Evolutionary conservation across 2,888 invertebrate species (phyloP).

Genomic region (Cerastoderma edule): DNA sequence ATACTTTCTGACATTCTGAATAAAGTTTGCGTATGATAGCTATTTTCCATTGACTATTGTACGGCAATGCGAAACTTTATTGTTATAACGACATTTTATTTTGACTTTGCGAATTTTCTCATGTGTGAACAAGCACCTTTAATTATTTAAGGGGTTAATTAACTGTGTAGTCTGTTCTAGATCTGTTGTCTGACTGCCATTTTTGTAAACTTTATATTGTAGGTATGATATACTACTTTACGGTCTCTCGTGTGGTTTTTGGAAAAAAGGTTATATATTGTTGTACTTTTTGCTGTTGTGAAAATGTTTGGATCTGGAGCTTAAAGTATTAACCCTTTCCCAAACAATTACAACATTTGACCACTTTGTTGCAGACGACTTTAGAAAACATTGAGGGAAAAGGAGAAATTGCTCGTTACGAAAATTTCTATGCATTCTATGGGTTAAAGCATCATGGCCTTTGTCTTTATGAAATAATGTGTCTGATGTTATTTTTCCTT

Average conservation of each 20-base stretch:
- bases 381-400: background rate
- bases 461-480: no score
- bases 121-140: no score
- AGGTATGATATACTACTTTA: constrained; percentile 44
- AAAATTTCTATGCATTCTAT: no score
- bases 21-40: no score
- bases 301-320: background rate
- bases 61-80: no score
- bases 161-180: no score
- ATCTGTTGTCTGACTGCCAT: no score
- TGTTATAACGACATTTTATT: no score
- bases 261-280: constrained; percentile 40
- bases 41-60: no score
- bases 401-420: background rate
- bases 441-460: constrained; percentile 2
- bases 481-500: no score
- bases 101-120: background rate
- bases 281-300: constrained; percentile 17
- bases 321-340: background rate
- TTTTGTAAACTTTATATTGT: constrained; percentile 34
- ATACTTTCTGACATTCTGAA: no score
- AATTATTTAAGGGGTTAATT: no score
- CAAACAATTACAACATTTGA: background rate
- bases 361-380: background rate
- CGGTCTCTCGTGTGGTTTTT: constrained; percentile 22